Conservation (phyloP, 2,113 vertebrate species). For the Gambusia holbrooki region DNA sequence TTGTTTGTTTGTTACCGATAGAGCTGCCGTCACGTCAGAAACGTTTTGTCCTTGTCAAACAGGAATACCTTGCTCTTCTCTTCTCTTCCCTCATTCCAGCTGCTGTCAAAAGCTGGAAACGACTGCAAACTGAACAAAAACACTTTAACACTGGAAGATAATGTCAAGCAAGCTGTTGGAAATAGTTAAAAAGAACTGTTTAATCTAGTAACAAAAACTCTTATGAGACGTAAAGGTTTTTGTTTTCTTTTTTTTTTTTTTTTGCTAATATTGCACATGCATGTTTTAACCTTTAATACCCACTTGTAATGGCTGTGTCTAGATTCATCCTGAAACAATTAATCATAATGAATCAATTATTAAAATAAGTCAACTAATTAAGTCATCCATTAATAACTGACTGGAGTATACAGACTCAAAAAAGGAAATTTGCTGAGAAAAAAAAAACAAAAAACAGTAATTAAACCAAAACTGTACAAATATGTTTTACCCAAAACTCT, state of each 20-base stretch:
- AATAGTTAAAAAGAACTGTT: neutral
- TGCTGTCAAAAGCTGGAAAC: constrained; percentile 12
- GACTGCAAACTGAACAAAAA: constrained; percentile 25
- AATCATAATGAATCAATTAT: too few relatives aligned
- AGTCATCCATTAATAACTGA: too few relatives aligned
- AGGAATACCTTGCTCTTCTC: constrained; percentile 32
- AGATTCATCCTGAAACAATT: too few relatives aligned
- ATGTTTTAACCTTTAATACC: neutral
- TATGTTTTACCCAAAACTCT: too few relatives aligned
- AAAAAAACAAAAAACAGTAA: too few relatives aligned
- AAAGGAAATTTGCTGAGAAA: too few relatives aligned
- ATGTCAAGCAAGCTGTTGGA: constrained; percentile 17
- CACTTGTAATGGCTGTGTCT: neutral
- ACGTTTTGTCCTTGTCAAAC: constrained; percentile 19
- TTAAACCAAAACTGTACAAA: too few relatives aligned
- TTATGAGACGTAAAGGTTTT: neutral
- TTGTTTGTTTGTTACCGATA: neutral
- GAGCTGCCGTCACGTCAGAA: neutral
- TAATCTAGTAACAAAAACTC: neutral
- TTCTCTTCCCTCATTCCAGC: neutral
- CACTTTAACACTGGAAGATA: constrained; percentile 17
- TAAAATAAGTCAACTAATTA: too few relatives aligned
- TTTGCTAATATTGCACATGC: neutral
- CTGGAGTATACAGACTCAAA: too few relatives aligned
- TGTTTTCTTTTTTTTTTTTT: constrained; percentile 3